These are phyloP conservation scores for Theropithecus gelada DNA, from an alignment of 2,113 vertebrate genomes.

Conservation along the genomic window DNA sequence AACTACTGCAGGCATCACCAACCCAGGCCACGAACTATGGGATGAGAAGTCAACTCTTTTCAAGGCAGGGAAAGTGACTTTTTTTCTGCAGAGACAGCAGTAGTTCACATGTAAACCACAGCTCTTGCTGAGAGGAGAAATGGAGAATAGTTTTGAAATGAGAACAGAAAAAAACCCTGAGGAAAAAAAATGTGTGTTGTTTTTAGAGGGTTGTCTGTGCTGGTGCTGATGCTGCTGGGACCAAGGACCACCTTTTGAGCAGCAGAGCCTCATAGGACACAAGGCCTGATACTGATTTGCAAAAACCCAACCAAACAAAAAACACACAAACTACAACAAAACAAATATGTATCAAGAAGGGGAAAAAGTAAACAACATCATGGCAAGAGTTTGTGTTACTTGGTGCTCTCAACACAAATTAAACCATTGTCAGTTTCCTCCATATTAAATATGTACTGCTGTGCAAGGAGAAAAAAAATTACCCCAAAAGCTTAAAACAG, in stretches of 20 bases:
- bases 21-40: rapidly evolving
- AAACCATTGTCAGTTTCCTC: neutral
- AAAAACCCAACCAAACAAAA: neutral
- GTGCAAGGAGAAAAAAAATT: neutral
- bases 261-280: neutral
- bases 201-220: neutral
- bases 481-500: neutral
- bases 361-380: neutral
- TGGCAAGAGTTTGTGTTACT: neutral
- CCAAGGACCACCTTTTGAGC: neutral
- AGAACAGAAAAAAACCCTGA: neutral
- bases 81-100: neutral
- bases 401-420: neutral
- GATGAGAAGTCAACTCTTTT: neutral
- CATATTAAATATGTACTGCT: neutral
- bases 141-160: neutral
- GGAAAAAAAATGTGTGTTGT: neutral
- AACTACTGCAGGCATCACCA: rapidly evolving
- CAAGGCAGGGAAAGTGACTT: neutral
- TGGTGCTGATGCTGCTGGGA: neutral
- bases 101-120: neutral
- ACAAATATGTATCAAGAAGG: neutral
- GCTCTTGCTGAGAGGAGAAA: neutral
- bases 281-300: neutral
- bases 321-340: too few species aligned